Conservation (phyloP, 2,888 invertebrate species). For the Horisme vitalbata region DNA sequence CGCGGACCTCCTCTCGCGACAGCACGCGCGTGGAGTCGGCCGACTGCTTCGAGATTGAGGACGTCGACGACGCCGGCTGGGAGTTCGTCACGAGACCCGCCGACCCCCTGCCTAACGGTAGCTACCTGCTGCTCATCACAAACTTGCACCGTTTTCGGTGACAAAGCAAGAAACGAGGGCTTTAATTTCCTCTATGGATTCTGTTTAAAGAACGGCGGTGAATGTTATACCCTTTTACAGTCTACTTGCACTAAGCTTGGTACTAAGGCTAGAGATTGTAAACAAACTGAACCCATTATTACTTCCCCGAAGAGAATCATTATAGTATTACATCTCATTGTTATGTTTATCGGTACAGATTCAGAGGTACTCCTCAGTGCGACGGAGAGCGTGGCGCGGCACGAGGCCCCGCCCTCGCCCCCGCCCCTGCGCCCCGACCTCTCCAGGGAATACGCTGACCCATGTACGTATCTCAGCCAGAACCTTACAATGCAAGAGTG, state of each 20-base stretch:
- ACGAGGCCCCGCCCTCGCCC: conserved; percentile 5
- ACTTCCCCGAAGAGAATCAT: too few relatives aligned
- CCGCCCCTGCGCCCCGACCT: conserved; percentile 11
- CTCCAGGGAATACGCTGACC: conserved; percentile 19
- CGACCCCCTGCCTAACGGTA: conserved; percentile 48
- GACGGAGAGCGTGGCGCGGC: conserved; percentile 29
- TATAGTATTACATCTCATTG: too few relatives aligned
- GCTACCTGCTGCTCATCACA: too few relatives aligned
- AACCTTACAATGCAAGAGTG: not conserved
- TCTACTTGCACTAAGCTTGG: too few relatives aligned
- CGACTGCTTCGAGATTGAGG: conserved; percentile 80
- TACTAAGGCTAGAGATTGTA: too few relatives aligned
- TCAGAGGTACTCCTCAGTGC: conserved; percentile 58
- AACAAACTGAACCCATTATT: too few relatives aligned
- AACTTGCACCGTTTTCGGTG: too few relatives aligned
- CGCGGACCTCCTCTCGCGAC: conserved; percentile 37
- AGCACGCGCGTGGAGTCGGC: conserved; percentile 64
- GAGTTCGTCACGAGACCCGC: conserved; percentile 72
- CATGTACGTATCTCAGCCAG: conserved; percentile 13
- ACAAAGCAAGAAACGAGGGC: too few relatives aligned
- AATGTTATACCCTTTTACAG: too few relatives aligned
- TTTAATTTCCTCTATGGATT: too few relatives aligned
- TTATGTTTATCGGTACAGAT: conserved; percentile 46
- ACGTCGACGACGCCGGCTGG: conserved; percentile 77
- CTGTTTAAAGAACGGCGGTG: too few relatives aligned